Evolutionary conservation across 2,888 invertebrate genomes (phyloP), one percentile per base, ranked within the genome.

Genomic region (Nebria salina): DNA sequence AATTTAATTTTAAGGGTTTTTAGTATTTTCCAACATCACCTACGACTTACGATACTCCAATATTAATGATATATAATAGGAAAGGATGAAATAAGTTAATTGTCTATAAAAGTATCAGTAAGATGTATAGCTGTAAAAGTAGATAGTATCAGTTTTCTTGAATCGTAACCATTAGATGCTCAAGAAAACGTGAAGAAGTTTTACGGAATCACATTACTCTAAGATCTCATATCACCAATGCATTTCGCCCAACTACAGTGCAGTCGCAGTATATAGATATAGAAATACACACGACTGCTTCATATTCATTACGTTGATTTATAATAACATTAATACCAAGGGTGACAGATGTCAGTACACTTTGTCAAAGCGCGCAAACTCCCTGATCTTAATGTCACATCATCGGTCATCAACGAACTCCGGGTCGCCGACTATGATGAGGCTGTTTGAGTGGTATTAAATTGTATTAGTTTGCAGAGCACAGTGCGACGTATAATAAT

Each of bases 301-400:
- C 15, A 78, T 78, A 78, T 73, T 78, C 73, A 78, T 78, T 72
- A 78, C 65, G 11, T 73, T 73, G 78, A 78, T 78, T 78, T 78
- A 78, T 78, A 73, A 41, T 73, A 78, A 73, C 78, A 78, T 78
- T 78, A 78, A 78, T 78, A 78, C 41, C 26, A 34, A 34, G 54
- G 54, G 65, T 72, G 78, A 78, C 78, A 78, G 78, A 78, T 73
- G 78, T 78, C 78, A 73, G 72, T 65, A 41, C 43, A 68, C 73
- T 77, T 65, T 72, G 77, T 77, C 77, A 72, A 68, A 42, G 72
- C 8, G 54, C 54, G 54, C 54, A 54, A 54, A 54, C 64, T 9
- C 25, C 34, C 77, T 73, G 78, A 76, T 78, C 73, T 78, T 78
- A 78, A 78, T 78, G 78, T 65, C 73, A 42, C 78, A 41, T 78